phyloP scores from a whole-genome alignment of 2,888 invertebrate species.

The Hydraecia micacea region DNA sequence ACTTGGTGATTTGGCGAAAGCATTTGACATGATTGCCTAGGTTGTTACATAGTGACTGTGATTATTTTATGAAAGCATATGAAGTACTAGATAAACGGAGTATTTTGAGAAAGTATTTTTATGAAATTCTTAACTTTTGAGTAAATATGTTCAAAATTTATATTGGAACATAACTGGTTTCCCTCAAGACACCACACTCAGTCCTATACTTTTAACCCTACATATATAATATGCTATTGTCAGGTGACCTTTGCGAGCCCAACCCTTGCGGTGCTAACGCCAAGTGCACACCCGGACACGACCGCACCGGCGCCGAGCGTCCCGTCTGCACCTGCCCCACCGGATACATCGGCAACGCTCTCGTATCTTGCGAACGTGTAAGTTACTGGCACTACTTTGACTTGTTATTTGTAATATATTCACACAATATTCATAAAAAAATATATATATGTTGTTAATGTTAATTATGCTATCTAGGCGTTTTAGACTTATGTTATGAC shows the following conservation, averaged over 20 bases:
- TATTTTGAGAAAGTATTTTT: background rate
- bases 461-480: background rate
- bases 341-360: conserved; percentile 94
- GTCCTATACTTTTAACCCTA: background rate
- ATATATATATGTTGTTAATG: background rate
- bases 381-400: conserved; percentile 57
- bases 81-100: background rate
- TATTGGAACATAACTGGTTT: background rate
- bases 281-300: conserved; percentile 95
- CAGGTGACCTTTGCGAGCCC: conserved; percentile 95
- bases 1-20: background rate
- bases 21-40: conserved; percentile 26
- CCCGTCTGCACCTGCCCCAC: conserved; percentile 96
- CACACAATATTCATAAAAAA: background rate
- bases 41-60: background rate
- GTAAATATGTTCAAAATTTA: background rate
- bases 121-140: background rate
- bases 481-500: background rate
- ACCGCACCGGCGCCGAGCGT: conserved; percentile 94
- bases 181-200: conserved; percentile 32
- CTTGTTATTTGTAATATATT: background rate
- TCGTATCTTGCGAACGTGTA: conserved; percentile 92
- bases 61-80: background rate
- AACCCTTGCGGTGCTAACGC: conserved; percentile 96
- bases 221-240: background rate